A percentile compares a stretch with the other conserved stretches of the same genome.
Evolutionary conservation across 2,113 vertebrate genomes (phyloP).

Genomic region (Oceanodroma tethys): DNA sequence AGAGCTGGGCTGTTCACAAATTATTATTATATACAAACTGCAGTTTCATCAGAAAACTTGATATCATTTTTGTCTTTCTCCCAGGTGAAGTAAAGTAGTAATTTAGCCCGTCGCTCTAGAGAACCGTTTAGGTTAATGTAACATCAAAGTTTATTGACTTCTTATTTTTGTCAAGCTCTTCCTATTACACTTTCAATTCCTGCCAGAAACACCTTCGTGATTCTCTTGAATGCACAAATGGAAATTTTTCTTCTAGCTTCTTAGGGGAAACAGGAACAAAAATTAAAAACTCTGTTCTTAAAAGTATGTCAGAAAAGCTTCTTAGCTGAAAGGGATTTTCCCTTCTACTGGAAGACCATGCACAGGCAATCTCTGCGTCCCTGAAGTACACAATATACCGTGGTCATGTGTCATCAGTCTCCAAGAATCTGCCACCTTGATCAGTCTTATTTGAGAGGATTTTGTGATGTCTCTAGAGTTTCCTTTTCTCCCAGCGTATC

Average conservation of each 20-base stretch:
- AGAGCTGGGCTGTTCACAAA: not conserved
- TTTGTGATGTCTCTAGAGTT: not conserved
- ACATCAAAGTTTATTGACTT: not conserved
- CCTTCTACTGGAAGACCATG: not conserved
- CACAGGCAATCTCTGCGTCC: not conserved
- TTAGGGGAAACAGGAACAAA: not conserved
- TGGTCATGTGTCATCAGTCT: not conserved
- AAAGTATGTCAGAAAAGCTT: not conserved
- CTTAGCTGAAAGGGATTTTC: not conserved
- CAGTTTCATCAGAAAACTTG: not conserved
- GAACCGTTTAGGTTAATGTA: constrained; percentile 20
- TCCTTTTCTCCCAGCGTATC: not conserved
- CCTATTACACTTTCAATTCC: not conserved
- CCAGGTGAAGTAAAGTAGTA: constrained; percentile 5
- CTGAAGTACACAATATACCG: not conserved
- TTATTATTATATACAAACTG: not conserved
- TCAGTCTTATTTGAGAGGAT: not conserved
- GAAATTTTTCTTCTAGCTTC: not conserved
- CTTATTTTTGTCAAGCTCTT: not conserved
- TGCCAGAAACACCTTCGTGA: not conserved
- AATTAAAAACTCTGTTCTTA: not conserved
- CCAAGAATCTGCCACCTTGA: not conserved
- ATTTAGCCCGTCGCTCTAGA: constrained; percentile 1
- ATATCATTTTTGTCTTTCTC: constrained; percentile 8
- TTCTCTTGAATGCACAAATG: not conserved